These are phyloP conservation scores for Turritopsis rubra DNA, from an alignment of 30 jellyfish, hydroid and myxozoan genomes.

Conservation along the genomic window DNA sequence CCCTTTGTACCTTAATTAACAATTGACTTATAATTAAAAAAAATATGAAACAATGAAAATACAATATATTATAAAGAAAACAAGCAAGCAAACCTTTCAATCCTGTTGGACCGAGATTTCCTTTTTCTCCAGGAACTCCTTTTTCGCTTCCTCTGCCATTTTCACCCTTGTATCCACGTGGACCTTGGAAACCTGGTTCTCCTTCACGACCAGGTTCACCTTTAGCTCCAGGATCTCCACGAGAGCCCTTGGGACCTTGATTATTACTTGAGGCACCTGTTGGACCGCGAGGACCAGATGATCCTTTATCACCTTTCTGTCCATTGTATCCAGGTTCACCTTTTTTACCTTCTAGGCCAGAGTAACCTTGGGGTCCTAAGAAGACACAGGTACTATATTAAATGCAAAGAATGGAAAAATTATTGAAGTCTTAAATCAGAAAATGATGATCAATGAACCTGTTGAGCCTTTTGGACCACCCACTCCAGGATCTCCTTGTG, in stretches of 20 bases:
- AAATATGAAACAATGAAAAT: neutral
- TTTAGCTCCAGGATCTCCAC: constrained; percentile 67
- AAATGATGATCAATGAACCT: constrained; percentile 18
- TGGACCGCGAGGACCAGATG: constrained; percentile 79
- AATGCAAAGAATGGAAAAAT: neutral
- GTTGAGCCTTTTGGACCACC: constrained; percentile 60
- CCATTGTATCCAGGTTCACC: constrained; percentile 55
- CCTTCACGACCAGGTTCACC: constrained; percentile 77
- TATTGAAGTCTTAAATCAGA: neutral
- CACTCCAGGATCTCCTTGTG: constrained; percentile 55
- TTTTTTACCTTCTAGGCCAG: constrained; percentile 36
- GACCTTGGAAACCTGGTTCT: constrained; percentile 31
- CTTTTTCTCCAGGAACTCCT: constrained; percentile 24
- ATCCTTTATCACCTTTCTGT: constrained; percentile 74
- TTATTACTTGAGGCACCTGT: constrained; percentile 75
- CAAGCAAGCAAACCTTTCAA: constrained; percentile 7
- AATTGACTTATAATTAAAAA: neutral
- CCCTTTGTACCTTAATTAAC: constrained; percentile 55
- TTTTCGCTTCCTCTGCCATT: constrained; percentile 29
- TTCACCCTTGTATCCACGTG: constrained; percentile 38
- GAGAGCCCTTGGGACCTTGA: constrained; percentile 90
- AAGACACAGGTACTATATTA: neutral
- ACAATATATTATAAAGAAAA: too few species aligned
- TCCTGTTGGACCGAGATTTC: constrained; percentile 33
- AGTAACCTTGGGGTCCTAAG: constrained; percentile 59